These are phyloP conservation scores for Megaleporinus macrocephalus DNA, from an alignment of 2,113 vertebrate species.

Conservation along the genomic window DNA sequence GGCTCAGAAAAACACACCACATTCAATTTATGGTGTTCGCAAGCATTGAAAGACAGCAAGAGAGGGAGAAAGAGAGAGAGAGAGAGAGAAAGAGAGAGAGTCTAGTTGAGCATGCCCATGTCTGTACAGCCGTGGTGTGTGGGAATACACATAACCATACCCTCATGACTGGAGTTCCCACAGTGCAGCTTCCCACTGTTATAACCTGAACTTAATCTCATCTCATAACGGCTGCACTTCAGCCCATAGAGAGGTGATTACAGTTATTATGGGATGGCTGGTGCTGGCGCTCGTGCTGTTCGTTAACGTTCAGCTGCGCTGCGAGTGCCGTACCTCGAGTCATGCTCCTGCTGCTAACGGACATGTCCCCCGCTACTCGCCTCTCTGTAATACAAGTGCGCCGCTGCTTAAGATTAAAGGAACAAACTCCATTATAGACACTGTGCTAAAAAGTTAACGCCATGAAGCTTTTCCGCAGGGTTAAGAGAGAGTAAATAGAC, in stretches of 20 bases:
- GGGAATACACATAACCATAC: neutral
- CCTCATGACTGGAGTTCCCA: slow-evolving; percentile 40
- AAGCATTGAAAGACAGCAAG: neutral
- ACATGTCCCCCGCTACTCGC: slow-evolving; percentile 18
- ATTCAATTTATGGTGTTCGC: neutral
- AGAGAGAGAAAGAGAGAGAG: neutral
- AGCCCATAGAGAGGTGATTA: slow-evolving; percentile 43
- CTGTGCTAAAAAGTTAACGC: neutral
- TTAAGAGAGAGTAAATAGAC: neutral
- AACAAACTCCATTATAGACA: slow-evolving; percentile 29
- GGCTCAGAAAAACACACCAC: slow-evolving; percentile 8
- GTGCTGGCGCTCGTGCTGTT: slow-evolving; percentile 38
- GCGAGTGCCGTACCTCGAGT: slow-evolving; percentile 21
- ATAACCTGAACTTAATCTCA: slow-evolving; percentile 40
- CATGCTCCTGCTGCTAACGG: slow-evolving; percentile 32
- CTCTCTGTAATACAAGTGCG: slow-evolving; percentile 29
- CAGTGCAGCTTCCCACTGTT: slow-evolving; percentile 33
- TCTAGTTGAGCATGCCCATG: neutral
- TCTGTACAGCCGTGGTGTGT: neutral
- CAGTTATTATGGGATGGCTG: slow-evolving; percentile 48
- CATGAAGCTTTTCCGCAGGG: slow-evolving; percentile 4
- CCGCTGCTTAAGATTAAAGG: neutral
- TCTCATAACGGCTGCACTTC: slow-evolving; percentile 43
- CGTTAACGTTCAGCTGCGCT: slow-evolving; percentile 32
- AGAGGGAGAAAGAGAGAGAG: neutral